Evolutionary conservation across 2,113 vertebrate genomes (phyloP).

Genomic region (Anser brachyrhynchus): DNA sequence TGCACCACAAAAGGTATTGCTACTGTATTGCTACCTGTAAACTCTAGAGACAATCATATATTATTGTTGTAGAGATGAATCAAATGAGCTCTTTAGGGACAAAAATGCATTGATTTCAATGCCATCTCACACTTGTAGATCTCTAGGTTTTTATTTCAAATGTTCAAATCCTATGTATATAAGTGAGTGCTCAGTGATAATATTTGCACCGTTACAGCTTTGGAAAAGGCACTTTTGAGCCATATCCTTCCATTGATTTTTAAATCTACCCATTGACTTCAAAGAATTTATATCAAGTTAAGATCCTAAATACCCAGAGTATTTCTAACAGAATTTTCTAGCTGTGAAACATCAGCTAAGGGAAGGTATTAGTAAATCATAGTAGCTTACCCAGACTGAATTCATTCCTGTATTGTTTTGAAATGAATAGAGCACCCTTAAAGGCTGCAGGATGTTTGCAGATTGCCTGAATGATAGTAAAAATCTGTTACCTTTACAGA

Average conservation of each 20-base stretch:
- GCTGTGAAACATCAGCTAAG: background rate
- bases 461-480: background rate
- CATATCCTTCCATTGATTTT: constrained; percentile 41
- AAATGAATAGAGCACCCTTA: background rate
- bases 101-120: constrained; percentile 6
- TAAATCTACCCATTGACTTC: constrained; percentile 36
- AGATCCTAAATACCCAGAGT: background rate
- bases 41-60: background rate
- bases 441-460: background rate
- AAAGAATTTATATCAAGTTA: constrained; percentile 30
- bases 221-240: background rate
- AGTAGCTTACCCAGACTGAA: background rate
- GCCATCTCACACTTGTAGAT: background rate
- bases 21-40: background rate
- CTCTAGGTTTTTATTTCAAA: background rate
- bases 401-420: background rate
- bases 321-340: background rate
- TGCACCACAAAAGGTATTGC: background rate
- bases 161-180: background rate
- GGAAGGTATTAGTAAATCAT: background rate
- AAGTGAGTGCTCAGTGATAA: background rate
- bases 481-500: constrained; percentile 2
- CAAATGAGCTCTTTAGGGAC: background rate
- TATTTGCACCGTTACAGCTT: constrained; percentile 28
- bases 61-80: constrained; percentile 7